Evolutionary conservation across 2,797 vertebrate species (phyloP).

Genomic region (Cynodonichthys magdalenae): DNA sequence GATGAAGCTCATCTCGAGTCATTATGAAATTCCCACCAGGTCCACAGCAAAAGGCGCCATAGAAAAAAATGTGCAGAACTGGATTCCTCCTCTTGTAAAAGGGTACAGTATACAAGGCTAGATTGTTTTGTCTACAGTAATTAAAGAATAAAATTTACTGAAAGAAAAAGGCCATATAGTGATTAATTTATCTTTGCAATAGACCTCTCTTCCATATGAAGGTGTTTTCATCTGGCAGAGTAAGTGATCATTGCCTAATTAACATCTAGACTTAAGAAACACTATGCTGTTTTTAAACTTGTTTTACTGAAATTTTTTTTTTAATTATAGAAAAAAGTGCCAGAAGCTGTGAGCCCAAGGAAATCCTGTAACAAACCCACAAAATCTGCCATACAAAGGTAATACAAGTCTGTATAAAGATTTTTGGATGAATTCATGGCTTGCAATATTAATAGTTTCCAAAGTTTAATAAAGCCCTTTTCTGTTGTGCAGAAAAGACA

Average conservation of each 20-base stretch:
- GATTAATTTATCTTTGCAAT: conserved; percentile 15
- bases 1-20: conserved; percentile 77
- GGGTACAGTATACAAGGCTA: conserved; percentile 49
- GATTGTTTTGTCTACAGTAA: neutral
- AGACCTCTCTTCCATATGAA: conserved; percentile 63
- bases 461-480: neutral
- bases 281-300: neutral
- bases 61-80: conserved; percentile 8
- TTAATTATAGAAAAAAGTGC: conserved; percentile 45
- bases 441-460: conserved; percentile 6
- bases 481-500: conserved; percentile 80
- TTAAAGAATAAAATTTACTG: neutral
- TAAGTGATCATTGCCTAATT: conserved; percentile 50
- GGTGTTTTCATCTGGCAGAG: conserved; percentile 53
- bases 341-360: conserved; percentile 15
- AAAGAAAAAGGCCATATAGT: neutral
- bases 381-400: conserved; percentile 51
- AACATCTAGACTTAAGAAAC: neutral
- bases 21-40: conserved; percentile 52
- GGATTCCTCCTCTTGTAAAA: conserved; percentile 34
- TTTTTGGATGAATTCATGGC: conserved; percentile 13
- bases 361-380: conserved; percentile 52
- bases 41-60: conserved; percentile 24
- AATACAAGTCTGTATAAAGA: conserved; percentile 16
- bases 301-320: conserved; percentile 24